Percentiles rank a stretch among this genome's conserved stretches.
These are phyloP conservation scores for Drosophila prosaltans DNA, from an alignment of 1,140 invertebrate genomes.

Conservation along the genomic window DNA sequence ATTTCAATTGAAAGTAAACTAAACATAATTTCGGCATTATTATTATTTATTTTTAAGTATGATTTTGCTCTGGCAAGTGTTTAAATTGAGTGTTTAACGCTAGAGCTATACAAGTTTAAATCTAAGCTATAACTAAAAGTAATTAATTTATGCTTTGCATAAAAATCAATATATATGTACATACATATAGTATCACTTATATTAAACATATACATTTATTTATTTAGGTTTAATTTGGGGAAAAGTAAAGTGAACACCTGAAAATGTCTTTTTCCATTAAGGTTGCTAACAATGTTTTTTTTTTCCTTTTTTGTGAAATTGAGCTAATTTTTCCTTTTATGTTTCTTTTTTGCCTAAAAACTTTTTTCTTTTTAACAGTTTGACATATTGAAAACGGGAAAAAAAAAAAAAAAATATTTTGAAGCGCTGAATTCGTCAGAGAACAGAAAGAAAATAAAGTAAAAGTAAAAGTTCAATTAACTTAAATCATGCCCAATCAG, in stretches of 20 bases:
- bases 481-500: slow-evolving; percentile 39
- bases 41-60: slow-evolving; percentile 45
- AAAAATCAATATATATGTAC: slow-evolving; percentile 31
- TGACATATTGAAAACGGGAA: slow-evolving; percentile 58
- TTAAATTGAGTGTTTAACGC: neutral
- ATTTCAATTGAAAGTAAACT: neutral
- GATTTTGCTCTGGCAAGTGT: slow-evolving; percentile 37
- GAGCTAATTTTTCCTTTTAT: slow-evolving; percentile 69
- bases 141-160: slow-evolving; percentile 63
- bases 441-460: slow-evolving; percentile 24
- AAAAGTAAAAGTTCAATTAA: slow-evolving; percentile 45
- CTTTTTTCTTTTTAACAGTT: slow-evolving; percentile 51
- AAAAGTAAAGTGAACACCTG: slow-evolving; percentile 61
- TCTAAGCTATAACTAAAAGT: slow-evolving; percentile 33
- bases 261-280: slow-evolving; percentile 68
- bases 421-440: slow-evolving; percentile 25
- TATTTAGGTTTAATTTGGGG: slow-evolving; percentile 3
- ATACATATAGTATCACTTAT: slow-evolving; percentile 44
- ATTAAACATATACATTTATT: neutral
- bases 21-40: slow-evolving; percentile 12
- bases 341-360: slow-evolving; percentile 57
- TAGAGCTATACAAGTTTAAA: slow-evolving; percentile 36
- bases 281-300: slow-evolving; percentile 19
- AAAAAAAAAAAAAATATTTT: slow-evolving; percentile 16
- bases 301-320: slow-evolving; percentile 51